These are phyloP conservation scores for Stegophylla sp. DNA, from an alignment of 2,888 invertebrate species.

Conservation along the genomic window DNA sequence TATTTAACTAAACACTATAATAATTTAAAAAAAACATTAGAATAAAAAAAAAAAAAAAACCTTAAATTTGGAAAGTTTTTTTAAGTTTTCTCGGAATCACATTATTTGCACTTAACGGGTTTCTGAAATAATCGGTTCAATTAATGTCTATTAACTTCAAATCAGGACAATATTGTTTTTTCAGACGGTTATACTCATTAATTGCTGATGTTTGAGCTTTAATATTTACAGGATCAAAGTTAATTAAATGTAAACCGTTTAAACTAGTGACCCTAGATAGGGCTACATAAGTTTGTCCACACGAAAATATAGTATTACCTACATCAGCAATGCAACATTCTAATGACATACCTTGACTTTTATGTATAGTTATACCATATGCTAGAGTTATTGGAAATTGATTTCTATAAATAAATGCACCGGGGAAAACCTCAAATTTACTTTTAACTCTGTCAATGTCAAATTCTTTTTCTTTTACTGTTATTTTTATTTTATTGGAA, in stretches of 20 bases:
- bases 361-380: slow-evolving; percentile 62
- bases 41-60: too few species aligned
- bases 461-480: slow-evolving; percentile 27
- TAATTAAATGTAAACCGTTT: slow-evolving; percentile 41
- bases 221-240: slow-evolving; percentile 34
- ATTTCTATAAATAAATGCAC: slow-evolving; percentile 60
- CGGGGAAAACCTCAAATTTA: slow-evolving; percentile 60
- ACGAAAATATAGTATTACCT: slow-evolving; percentile 23
- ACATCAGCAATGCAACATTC: slow-evolving; percentile 39
- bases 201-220: slow-evolving; percentile 43
- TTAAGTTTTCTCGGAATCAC: too few species aligned
- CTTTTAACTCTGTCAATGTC: slow-evolving; percentile 33
- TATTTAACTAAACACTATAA: too few species aligned
- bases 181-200: slow-evolving; percentile 34
- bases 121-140: too few species aligned
- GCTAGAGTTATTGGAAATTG: slow-evolving; percentile 62
- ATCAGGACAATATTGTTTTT: slow-evolving; percentile 10
- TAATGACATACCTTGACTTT: slow-evolving; percentile 58
- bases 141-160: slow-evolving; percentile 27
- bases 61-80: too few species aligned
- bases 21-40: too few species aligned
- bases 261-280: slow-evolving; percentile 60
- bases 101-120: too few species aligned
- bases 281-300: slow-evolving; percentile 62
- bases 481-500: not conserved